A percentile compares a stretch with the other conserved stretches of the same genome.
These are phyloP conservation scores for Potamilus streckersoni DNA, from an alignment of 1,140 invertebrate species.

Conservation along the genomic window DNA sequence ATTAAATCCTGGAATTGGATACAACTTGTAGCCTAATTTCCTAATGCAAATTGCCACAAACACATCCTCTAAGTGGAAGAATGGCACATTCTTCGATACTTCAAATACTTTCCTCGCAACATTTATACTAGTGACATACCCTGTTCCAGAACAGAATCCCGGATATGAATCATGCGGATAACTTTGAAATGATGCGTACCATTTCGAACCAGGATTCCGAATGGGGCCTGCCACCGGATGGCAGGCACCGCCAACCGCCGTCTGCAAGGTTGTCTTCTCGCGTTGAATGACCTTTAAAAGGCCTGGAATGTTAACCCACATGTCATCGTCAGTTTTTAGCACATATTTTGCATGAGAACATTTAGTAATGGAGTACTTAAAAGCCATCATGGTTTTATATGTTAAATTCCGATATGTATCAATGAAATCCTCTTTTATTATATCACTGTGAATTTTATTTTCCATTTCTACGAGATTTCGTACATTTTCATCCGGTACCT, in stretches of 20 bases:
- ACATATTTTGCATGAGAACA: slow-evolving; percentile 49
- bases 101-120: slow-evolving; percentile 57
- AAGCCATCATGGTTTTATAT: slow-evolving; percentile 85
- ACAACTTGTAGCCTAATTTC: slow-evolving; percentile 30
- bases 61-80: slow-evolving; percentile 67
- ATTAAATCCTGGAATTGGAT: slow-evolving; percentile 25
- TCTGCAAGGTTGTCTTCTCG: background rate
- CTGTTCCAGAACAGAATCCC: slow-evolving; percentile 67
- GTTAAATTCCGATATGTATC: slow-evolving; percentile 87
- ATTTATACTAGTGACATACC: slow-evolving; percentile 63
- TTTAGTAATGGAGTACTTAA: slow-evolving; percentile 81
- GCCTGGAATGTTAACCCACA: slow-evolving; percentile 71
- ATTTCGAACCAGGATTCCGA: slow-evolving; percentile 64
- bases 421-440: slow-evolving; percentile 82
- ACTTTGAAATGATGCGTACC: slow-evolving; percentile 58
- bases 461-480: slow-evolving; percentile 67
- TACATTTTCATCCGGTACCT: too few species aligned
- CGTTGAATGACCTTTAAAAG: background rate
- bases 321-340: slow-evolving; percentile 71
- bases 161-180: slow-evolving; percentile 65
- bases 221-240: slow-evolving; percentile 30
- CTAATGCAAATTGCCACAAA: slow-evolving; percentile 58
- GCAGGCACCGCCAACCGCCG: slow-evolving; percentile 33
- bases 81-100: slow-evolving; percentile 54
- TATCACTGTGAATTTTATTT: slow-evolving; percentile 74